Conservation (phyloP, 2,797 vertebrate species). For the Sciaenops ocellatus region DNA sequence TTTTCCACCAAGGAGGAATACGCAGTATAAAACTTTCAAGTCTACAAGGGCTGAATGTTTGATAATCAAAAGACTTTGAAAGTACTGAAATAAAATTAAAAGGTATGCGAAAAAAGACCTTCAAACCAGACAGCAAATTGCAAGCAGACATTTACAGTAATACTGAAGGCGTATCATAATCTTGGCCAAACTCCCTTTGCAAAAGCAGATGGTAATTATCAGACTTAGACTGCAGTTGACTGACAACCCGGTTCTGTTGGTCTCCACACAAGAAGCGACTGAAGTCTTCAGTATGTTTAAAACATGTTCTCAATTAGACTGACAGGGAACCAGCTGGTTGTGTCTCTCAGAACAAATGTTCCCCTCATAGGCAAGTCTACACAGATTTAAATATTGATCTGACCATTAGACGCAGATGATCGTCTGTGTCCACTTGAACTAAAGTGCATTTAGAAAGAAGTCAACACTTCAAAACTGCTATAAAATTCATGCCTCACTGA, state of each 20-base stretch:
- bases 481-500: neutral
- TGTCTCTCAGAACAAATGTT: conserved; percentile 18
- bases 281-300: conserved; percentile 42
- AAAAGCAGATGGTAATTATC: conserved; percentile 51
- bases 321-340: conserved; percentile 24
- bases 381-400: conserved; percentile 43
- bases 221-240: conserved; percentile 15
- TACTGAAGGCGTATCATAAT: conserved; percentile 6
- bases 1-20: neutral
- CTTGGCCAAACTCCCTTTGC: conserved; percentile 7
- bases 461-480: neutral
- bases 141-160: neutral
- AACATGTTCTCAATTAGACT: conserved; percentile 22
- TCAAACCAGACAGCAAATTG: conserved; percentile 18
- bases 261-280: conserved; percentile 13
- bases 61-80: conserved; percentile 3
- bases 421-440: neutral
- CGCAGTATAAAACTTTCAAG: neutral
- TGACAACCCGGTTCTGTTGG: conserved; percentile 30
- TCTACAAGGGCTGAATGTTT: neutral
- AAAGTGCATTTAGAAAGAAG: conserved; percentile 19
- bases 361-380: conserved; percentile 7
- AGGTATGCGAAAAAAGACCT: neutral
- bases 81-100: neutral
- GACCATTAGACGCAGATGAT: conserved; percentile 24